phyloP scores from a whole-genome alignment of 2,113 vertebrate genomes.

The Pachycephala philippinensis region DNA sequence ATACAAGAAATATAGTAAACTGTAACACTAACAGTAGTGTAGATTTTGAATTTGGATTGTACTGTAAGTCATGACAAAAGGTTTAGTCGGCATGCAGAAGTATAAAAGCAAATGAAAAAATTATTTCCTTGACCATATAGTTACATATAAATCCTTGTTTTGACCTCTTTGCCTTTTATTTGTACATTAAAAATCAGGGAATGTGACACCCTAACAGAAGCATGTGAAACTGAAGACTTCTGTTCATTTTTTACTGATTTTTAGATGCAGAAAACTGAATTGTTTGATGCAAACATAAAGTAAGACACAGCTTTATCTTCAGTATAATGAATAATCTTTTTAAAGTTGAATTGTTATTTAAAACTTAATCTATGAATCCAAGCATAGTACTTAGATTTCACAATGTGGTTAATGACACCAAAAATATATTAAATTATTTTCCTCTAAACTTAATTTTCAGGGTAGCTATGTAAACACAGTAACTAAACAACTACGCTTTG shows the following conservation, averaged over 20 bases:
- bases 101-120: not conserved
- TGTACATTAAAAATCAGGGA: not conserved
- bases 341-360: not conserved
- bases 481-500: not conserved
- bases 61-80: not conserved
- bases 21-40: not conserved
- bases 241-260: not conserved
- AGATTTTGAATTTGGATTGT: not conserved
- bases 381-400: not conserved
- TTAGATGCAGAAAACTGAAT: not conserved
- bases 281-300: not conserved
- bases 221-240: not conserved
- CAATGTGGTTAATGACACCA: not conserved
- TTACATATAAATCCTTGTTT: not conserved
- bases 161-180: not conserved
- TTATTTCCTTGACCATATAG: not conserved
- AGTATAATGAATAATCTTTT: not conserved
- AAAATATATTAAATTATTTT: not conserved
- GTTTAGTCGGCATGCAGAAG: not conserved
- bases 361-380: not conserved
- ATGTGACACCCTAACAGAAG: not conserved
- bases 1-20: not conserved
- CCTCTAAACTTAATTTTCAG: not conserved
- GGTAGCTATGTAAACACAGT: not conserved
- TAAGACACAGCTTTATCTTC: not conserved